Percentiles rank a stretch among this genome's conserved stretches.
These are phyloP conservation scores for Pontoporia blainvillei DNA, from an alignment of 2,113 vertebrate genomes.

Conservation along the genomic window DNA sequence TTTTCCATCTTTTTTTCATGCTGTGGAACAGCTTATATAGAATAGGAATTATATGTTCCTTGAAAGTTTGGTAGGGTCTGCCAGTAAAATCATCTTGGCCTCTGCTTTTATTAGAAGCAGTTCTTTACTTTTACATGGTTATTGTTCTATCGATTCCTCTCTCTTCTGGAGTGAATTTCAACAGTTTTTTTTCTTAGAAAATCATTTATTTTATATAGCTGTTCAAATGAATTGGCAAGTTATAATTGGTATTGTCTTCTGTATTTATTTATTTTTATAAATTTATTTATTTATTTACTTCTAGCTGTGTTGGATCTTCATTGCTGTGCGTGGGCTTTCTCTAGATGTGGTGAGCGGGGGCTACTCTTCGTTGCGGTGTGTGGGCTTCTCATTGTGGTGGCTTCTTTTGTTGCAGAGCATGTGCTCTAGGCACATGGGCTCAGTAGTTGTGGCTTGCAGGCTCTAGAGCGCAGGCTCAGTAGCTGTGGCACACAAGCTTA, in stretches of 20 bases:
- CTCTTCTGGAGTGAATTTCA: background rate
- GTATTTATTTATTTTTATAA: background rate
- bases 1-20: background rate
- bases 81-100: background rate
- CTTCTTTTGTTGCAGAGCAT: no score
- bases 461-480: no score
- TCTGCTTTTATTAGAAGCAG: background rate
- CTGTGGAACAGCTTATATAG: background rate
- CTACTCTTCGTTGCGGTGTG: no score
- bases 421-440: no score
- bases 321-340: no score
- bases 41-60: background rate
- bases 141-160: conserved; percentile 9
- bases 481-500: no score
- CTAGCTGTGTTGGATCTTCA: no score
- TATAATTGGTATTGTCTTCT: background rate
- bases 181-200: background rate
- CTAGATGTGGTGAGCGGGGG: no score
- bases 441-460: no score
- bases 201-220: background rate
- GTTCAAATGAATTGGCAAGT: background rate
- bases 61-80: background rate
- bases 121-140: background rate
- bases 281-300: no score
- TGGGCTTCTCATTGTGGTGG: no score